Evolutionary conservation across 2,888 invertebrate species (phyloP), one percentile per base, ranked within the genome.

Genomic region (Ormyrus pomaceus): DNA sequence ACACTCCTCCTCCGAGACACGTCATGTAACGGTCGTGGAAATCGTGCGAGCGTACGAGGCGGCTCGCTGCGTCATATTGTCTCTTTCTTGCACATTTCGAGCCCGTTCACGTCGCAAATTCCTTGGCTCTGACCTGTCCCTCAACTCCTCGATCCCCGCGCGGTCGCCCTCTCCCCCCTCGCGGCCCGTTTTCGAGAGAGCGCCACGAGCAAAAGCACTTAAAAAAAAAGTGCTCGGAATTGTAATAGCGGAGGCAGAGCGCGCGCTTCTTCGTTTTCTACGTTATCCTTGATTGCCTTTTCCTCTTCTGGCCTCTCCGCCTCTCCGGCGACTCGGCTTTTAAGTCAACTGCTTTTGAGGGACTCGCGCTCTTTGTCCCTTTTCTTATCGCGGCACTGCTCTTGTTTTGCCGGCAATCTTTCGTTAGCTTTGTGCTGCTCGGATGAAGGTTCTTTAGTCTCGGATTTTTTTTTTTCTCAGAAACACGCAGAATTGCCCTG

Each of bases 121-220:
- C 75, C 75, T 79, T 45, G 10, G 10, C 53, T 48, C 74, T 70
- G 69, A 74, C 58, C 79, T 79, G 79, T 56, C 64, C 65, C 56
- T 34, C 7, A 34, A 34, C 8, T 7, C 51, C 13, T 7, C 34
- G 34, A 34, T 13, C 65, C 10, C 19, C n/a, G 13, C 13, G 19
- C 9, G 0, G 34, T 53, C 51, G 11, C 7, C 11, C 11, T 10
- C 62, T n/a, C 11, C 2, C 19, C 19, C 19, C 6, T n/a, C 19
- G 19, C 7, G 59, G 2, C n/a, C n/a, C 53, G 46, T 8, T 46
- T 9, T 46, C 8, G 64, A 10, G 64, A 10, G 50, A 0, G 50
- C 34, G 34, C 34, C 48, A 13, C 9, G 9, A 7, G 9, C 10
- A 19, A 34, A 53, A 53, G 53, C 62, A 61, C 56, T 73, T 73